These are phyloP conservation scores for Agonum fuliginosum DNA, from an alignment of 2,888 invertebrate genomes.

Conservation along the genomic window DNA sequence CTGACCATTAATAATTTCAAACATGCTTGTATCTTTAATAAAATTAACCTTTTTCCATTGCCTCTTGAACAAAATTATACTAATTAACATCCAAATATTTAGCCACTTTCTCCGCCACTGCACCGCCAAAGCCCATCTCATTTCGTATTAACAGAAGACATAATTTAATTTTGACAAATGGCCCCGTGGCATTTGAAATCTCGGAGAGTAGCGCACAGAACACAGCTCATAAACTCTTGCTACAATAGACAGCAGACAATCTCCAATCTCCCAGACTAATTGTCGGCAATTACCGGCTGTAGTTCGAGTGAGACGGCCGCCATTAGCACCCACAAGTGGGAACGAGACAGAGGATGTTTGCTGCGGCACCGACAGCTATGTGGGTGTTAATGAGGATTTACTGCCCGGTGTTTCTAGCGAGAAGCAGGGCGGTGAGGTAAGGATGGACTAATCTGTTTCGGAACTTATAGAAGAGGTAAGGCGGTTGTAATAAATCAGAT, in stretches of 20 bases:
- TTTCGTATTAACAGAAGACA: conserved; percentile 35
- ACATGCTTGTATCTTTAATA: too few species aligned
- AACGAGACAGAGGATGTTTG: conserved; percentile 10
- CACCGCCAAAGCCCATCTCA: neutral
- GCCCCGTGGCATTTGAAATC: conserved; percentile 48
- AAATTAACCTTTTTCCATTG: too few species aligned
- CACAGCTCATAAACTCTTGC: conserved; percentile 38
- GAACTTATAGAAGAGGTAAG: conserved; percentile 28
- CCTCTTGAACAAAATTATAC: too few species aligned
- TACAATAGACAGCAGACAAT: conserved; percentile 52
- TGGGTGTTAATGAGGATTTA: conserved; percentile 58
- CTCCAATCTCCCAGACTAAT: conserved; percentile 57
- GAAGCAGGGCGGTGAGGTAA: too few species aligned
- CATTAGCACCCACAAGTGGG: neutral
- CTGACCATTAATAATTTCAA: too few species aligned
- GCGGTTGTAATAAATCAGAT: conserved; percentile 43
- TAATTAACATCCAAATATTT: too few species aligned
- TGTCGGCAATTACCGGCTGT: conserved; percentile 54
- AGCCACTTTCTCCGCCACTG: conserved; percentile 7
- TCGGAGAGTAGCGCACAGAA: conserved; percentile 41
- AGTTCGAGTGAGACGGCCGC: neutral
- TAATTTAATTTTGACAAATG: conserved; percentile 59
- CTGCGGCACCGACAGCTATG: conserved; percentile 36
- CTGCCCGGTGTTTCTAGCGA: neutral
- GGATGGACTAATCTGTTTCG: conserved; percentile 52